Evolutionary conservation across 2,888 invertebrate species (phyloP), one percentile per base, ranked within the genome.

Genomic region (Trilocha varians): DNA sequence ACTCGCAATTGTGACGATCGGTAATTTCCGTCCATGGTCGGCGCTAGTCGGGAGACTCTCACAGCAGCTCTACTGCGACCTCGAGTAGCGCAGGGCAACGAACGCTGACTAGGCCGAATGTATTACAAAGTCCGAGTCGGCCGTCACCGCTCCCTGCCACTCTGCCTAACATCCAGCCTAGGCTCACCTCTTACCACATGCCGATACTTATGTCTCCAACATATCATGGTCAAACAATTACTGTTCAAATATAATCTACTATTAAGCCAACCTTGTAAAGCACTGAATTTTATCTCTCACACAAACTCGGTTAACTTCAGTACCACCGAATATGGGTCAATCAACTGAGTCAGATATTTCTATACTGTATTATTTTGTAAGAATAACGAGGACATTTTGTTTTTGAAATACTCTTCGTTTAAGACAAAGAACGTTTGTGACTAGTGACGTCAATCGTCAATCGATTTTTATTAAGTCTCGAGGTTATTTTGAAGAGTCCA

Each of bases 41-140:
- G 63, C 51, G 49, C 46, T 39, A 44, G 45, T 67, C 67, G 70
- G 56, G 55, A 56, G 55, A 55, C 43, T 44, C 59, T 55, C 56
- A 44, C 48, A 52, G 57, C 55, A 25, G 57, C 52, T 53, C 41
- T 47, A 54, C 52, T 46, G 53, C 48, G 84, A 76, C 83, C 83
- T 83, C 84, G 82, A 60, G 68, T 62, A 53, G 46, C 57, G 54
- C 70, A 56, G 85, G 83, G 78, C 83, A 84, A 85, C 79, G 82
- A 75, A 75, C 84, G 82, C 78, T 79, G 74, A 84, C 80, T 84
- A 83, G 84, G 83, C 78, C 84, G 80, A 82, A 78, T 76, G 78
- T 77, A 80, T 82, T 84, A 84, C 82, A 82, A 80, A 84, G 84
- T 83, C 83, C 82, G 78, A 82, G 68, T 70, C 63, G 68, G 59